These are phyloP conservation scores for Lasioglossum malachurum DNA, from an alignment of 2,888 invertebrate genomes.

Conservation along the genomic window DNA sequence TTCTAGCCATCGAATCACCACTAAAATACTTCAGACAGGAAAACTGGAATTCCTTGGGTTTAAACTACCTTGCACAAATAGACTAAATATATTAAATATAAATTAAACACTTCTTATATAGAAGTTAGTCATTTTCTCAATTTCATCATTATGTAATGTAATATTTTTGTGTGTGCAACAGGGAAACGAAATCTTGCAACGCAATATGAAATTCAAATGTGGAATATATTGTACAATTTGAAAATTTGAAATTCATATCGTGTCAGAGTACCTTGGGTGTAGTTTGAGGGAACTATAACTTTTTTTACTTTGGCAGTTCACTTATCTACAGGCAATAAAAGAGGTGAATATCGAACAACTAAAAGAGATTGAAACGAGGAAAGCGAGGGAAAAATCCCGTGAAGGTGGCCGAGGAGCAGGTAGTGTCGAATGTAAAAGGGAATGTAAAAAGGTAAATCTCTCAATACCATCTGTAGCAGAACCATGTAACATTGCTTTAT, in stretches of 20 bases:
- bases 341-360: constrained; percentile 15
- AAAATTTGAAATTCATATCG: constrained; percentile 1
- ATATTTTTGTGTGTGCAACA: background rate
- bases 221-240: background rate
- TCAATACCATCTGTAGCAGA: background rate
- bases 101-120: background rate
- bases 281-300: constrained; percentile 1
- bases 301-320: background rate
- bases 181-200: background rate
- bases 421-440: background rate
- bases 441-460: background rate
- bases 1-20: background rate
- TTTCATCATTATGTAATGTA: background rate
- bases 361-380: constrained; percentile 7
- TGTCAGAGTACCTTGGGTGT: background rate
- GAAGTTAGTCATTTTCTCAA: background rate
- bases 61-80: background rate
- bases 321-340: constrained; percentile 24
- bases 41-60: background rate
- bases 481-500: background rate
- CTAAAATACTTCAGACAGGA: background rate
- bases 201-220: background rate
- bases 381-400: background rate
- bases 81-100: background rate
- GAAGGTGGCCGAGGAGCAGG: background rate